These are phyloP conservation scores for Phaenicophaeus curvirostris DNA, from an alignment of 2,797 vertebrate genomes.

Conservation along the genomic window DNA sequence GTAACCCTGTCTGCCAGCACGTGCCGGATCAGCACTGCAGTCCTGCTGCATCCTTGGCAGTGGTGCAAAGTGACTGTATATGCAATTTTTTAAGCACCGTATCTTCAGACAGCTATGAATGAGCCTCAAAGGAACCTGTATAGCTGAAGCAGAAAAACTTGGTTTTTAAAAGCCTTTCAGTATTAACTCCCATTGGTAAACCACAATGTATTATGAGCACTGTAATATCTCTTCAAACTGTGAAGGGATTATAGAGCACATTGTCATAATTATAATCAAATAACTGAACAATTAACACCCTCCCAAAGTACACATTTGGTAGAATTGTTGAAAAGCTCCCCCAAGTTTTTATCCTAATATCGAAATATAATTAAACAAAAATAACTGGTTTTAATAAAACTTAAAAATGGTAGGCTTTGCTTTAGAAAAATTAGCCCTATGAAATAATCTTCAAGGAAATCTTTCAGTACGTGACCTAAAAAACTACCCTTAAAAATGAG, in stretches of 20 bases:
- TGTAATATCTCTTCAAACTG: conserved; percentile 38
- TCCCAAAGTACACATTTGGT: neutral
- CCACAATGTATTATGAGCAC: conserved; percentile 37
- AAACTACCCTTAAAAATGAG: neutral
- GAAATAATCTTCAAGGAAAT: neutral
- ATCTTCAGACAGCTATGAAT: neutral
- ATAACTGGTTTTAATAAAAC: neutral
- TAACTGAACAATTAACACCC: conserved; percentile 37
- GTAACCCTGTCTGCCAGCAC: accelerated
- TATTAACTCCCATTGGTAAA: conserved; percentile 59
- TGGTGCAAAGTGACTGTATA: neutral
- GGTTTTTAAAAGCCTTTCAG: conserved; percentile 37
- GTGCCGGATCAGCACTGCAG: neutral
- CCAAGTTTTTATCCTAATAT: neutral
- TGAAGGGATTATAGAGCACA: conserved; percentile 41
- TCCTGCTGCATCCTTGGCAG: conserved; percentile 37
- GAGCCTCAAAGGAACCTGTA: neutral
- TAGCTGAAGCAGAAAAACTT: conserved; percentile 14
- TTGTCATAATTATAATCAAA: conserved; percentile 63
- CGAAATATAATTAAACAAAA: neutral
- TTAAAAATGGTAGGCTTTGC: neutral
- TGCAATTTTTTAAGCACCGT: neutral
- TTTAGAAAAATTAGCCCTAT: neutral
- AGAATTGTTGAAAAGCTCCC: neutral
- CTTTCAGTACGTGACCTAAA: neutral